These are phyloP conservation scores for Hesperia comma DNA, from an alignment of 2,888 invertebrate species.

Conservation along the genomic window DNA sequence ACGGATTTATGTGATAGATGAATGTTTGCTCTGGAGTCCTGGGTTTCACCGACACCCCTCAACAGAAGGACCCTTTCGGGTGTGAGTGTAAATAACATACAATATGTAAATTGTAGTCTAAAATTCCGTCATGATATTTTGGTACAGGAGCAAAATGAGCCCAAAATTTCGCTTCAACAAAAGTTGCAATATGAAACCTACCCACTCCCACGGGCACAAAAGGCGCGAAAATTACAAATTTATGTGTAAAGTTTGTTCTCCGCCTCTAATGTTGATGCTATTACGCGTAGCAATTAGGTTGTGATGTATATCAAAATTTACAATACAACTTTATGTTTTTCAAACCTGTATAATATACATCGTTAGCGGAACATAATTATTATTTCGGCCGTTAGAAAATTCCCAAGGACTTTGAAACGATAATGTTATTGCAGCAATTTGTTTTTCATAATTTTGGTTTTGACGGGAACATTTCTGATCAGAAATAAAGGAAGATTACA, in stretches of 20 bases:
- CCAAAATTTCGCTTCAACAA: constrained; percentile 18
- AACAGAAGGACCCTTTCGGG: neutral
- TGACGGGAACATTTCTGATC: too few species aligned
- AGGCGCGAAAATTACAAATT: constrained; percentile 47
- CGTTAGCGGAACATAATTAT: too few species aligned
- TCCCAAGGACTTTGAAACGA: too few species aligned
- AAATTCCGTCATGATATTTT: constrained; percentile 6
- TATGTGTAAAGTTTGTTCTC: constrained; percentile 47
- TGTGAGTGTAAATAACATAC: neutral
- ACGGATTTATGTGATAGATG: neutral
- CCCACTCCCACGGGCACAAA: constrained; percentile 43
- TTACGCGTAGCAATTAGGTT: constrained; percentile 44
- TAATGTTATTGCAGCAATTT: too few species aligned
- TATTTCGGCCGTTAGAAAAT: too few species aligned
- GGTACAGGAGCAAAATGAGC: constrained; percentile 5
- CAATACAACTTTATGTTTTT: constrained; percentile 29
- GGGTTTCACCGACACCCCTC: neutral
- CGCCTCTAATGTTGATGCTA: constrained; percentile 44
- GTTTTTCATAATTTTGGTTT: too few species aligned
- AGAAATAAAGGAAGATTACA: too few species aligned
- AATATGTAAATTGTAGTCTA: constrained; percentile 7
- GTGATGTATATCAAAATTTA: constrained; percentile 38
- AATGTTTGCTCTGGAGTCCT: neutral
- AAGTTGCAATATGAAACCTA: constrained; percentile 44
- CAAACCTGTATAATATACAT: too few species aligned